Evolutionary conservation across 2,888 invertebrate species (phyloP).

Genomic region (Plebejus melissa): DNA sequence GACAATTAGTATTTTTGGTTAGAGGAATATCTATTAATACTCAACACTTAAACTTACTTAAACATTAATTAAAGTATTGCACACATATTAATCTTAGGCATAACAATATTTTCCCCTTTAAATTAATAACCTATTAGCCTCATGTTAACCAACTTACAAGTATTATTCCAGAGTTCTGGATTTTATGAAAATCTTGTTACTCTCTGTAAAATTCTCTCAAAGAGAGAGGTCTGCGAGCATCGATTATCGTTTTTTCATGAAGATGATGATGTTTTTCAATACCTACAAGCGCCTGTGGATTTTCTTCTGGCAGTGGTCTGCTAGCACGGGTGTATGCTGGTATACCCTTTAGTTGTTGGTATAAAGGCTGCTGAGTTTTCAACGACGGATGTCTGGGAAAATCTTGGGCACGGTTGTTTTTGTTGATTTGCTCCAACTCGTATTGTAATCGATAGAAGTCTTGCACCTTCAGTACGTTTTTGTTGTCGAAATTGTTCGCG

Average conservation of each 20-base stretch:
- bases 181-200: not conserved
- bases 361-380: not conserved
- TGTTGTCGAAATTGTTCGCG: not conserved
- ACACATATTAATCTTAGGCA: not conserved
- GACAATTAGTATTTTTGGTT: not conserved
- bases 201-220: conserved; percentile 3
- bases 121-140: conserved; percentile 9
- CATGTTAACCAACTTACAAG: not conserved
- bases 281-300: not conserved
- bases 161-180: not conserved
- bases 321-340: not conserved
- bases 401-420: not conserved
- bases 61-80: not conserved
- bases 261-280: conserved; percentile 8
- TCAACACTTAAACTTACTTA: conserved; percentile 1
- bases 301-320: not conserved
- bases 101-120: not conserved
- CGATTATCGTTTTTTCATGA: not conserved
- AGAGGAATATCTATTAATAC: not conserved
- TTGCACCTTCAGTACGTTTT: not conserved
- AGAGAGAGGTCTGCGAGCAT: not conserved
- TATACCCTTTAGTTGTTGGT: not conserved
- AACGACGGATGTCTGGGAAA: not conserved
- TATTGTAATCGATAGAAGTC: conserved; percentile 6
- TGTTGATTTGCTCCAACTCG: conserved; percentile 5